Evolutionary conservation across 2,113 vertebrate species (phyloP).

Genomic region (Scopus umbretta): DNA sequence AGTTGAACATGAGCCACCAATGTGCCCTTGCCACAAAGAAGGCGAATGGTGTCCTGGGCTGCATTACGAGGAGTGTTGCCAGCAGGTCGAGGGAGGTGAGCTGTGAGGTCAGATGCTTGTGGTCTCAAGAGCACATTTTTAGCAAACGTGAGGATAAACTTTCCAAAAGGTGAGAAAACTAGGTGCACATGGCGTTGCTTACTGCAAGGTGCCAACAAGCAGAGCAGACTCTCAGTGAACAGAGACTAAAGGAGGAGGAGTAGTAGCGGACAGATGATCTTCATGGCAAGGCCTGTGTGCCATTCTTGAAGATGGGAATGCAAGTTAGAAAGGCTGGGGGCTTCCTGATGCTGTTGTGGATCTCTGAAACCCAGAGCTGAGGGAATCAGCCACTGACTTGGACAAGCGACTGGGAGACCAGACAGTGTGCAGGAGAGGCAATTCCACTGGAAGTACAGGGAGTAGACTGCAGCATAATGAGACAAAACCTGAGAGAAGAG

Average conservation of each 20-base stretch:
- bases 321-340: background rate
- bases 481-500: background rate
- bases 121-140: background rate
- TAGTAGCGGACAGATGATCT: background rate
- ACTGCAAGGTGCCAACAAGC: background rate
- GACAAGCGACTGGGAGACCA: background rate
- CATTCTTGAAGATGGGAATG: background rate
- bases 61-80: background rate
- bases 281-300: background rate
- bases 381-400: background rate
- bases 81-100: background rate
- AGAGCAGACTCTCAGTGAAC: background rate
- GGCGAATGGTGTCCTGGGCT: background rate
- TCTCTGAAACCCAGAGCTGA: background rate
- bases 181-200: background rate
- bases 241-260: background rate
- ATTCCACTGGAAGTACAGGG: background rate
- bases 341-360: background rate
- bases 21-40: background rate
- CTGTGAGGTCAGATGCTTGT: background rate
- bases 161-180: background rate
- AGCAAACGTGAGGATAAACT: background rate
- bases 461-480: background rate
- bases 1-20: background rate
- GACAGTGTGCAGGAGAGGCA: background rate